These are phyloP conservation scores for Drosophila setifemur DNA, from an alignment of 1,140 invertebrate genomes.

Conservation along the genomic window DNA sequence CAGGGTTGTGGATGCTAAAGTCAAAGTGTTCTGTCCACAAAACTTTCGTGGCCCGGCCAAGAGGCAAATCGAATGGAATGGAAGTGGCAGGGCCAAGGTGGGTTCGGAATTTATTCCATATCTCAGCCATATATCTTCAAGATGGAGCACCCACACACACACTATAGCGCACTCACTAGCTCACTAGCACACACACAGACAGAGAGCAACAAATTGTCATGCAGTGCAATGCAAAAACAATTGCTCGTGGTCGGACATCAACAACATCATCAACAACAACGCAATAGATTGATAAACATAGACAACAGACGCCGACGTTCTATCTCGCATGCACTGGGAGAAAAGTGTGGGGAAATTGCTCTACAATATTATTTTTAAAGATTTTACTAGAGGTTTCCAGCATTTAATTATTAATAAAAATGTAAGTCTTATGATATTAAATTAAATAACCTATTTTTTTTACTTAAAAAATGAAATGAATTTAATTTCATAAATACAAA, in stretches of 20 bases:
- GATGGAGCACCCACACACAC: conserved; percentile 35
- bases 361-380: no score
- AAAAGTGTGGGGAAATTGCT: neutral
- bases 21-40: conserved; percentile 55
- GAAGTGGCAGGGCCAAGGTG: conserved; percentile 7
- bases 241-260: conserved; percentile 50
- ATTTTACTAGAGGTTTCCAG: no score
- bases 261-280: conserved; percentile 43
- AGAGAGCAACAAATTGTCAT: conserved; percentile 59
- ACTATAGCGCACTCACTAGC: neutral
- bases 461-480: no score
- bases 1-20: conserved; percentile 35
- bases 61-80: conserved; percentile 11
- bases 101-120: conserved; percentile 39
- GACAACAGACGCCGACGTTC: conserved; percentile 40
- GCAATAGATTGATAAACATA: conserved; percentile 69
- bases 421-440: no score
- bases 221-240: conserved; percentile 52
- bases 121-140: conserved; percentile 41
- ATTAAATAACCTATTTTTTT: no score
- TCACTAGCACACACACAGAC: conserved; percentile 2
- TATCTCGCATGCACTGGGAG: neutral
- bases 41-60: conserved; percentile 33
- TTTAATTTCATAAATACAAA: no score
- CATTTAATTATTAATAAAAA: no score